Conservation (phyloP, 35 echinoderm and acorn worm species). For the Acanthaster planci region DNA sequence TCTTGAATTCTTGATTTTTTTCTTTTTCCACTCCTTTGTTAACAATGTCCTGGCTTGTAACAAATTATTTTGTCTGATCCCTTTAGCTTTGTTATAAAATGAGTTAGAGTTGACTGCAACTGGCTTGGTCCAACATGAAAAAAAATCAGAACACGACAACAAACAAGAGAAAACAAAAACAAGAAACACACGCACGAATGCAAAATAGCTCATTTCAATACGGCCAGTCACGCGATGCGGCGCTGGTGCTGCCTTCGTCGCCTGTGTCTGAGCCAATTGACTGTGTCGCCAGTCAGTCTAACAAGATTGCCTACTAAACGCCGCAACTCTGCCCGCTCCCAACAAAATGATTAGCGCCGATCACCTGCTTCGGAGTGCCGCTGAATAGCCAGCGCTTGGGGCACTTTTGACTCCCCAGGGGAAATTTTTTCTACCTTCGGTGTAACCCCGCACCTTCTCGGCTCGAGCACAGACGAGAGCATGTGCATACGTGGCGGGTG, state of each 20-base stretch:
- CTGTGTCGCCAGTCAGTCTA: slow-evolving; percentile 30
- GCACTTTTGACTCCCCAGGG: slow-evolving; percentile 7
- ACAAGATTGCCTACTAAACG: slow-evolving; percentile 30
- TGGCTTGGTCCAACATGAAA: too few relatives aligned
- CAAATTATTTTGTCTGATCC: too few relatives aligned
- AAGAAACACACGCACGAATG: too few relatives aligned
- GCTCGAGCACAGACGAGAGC: not conserved
- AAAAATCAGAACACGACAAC: too few relatives aligned
- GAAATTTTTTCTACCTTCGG: not conserved
- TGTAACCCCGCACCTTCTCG: not conserved
- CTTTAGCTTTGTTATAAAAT: too few relatives aligned
- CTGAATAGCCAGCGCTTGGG: not conserved
- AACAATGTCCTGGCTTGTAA: too few relatives aligned
- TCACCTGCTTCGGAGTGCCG: slow-evolving; percentile 15
- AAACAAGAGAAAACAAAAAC: too few relatives aligned
- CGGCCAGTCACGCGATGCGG: slow-evolving; percentile 14
- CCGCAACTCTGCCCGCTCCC: slow-evolving; percentile 6
- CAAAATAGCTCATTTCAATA: not conserved
- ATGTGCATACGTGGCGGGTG: too few relatives aligned
- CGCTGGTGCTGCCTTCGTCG: not conserved
- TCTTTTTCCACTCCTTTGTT: too few relatives aligned
- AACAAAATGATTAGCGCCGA: slow-evolving; percentile 19
- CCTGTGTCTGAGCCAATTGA: slow-evolving; percentile 17
- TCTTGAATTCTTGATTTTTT: too few relatives aligned
- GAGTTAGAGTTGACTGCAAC: too few relatives aligned